Conservation (phyloP, 2,888 invertebrate species). For the Maniola hyperantus region DNA sequence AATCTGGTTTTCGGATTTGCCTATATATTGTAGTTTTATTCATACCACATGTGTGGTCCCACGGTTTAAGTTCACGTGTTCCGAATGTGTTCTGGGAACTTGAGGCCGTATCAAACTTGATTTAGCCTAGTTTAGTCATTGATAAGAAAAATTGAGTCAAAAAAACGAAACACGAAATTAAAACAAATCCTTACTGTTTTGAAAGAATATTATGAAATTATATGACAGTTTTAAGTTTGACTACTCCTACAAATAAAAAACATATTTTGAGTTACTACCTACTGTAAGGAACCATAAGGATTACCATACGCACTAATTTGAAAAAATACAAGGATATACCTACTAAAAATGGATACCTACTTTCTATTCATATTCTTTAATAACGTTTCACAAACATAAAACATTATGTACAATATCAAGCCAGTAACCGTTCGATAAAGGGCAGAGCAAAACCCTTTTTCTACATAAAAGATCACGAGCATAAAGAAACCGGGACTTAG, state of each 20-base stretch:
- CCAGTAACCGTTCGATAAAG: slow-evolving; percentile 15
- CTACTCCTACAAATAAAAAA: too few species aligned
- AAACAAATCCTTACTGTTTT: background rate
- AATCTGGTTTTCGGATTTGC: slow-evolving; percentile 76
- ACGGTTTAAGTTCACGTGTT: slow-evolving; percentile 69
- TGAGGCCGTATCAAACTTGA: slow-evolving; percentile 54
- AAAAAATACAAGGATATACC: background rate
- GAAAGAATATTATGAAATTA: too few species aligned
- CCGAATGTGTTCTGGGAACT: slow-evolving; percentile 56
- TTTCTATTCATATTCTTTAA: background rate
- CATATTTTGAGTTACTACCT: too few species aligned
- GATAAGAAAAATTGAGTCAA: background rate
- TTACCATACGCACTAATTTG: background rate
- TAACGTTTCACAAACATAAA: background rate
- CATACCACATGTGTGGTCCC: slow-evolving; percentile 72
- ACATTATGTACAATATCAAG: slow-evolving; percentile 1
- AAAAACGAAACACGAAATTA: background rate
- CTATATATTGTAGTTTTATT: slow-evolving; percentile 58
- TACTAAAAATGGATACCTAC: background rate
- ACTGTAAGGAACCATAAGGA: too few species aligned
- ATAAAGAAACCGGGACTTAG: slow-evolving; percentile 53
- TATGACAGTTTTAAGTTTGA: too few species aligned
- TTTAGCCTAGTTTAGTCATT: slow-evolving; percentile 39
- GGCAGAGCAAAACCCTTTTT: slow-evolving; percentile 30
- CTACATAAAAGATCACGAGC: slow-evolving; percentile 47